Evolutionary conservation across 2,888 invertebrate genomes (phyloP), one percentile per base, ranked within the genome.

Genomic region (Diaprepes abbreviatus): DNA sequence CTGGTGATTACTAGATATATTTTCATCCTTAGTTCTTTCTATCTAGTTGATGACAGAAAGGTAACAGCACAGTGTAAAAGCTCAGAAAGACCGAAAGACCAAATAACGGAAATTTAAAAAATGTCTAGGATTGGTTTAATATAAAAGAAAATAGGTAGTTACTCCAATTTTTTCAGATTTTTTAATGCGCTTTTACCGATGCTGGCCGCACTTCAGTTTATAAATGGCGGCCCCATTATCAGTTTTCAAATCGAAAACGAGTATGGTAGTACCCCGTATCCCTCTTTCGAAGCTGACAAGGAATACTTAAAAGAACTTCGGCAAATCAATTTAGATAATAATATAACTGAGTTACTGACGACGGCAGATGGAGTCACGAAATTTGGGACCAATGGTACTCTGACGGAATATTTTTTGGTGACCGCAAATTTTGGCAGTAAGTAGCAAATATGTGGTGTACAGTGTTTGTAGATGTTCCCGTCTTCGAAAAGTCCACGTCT

Each of bases 231-330:
- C 0, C 94, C 95, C 0, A 90, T 96, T 28, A 93, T 96, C 66
- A 91, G 93, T 86, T 90, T 95, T 35, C 95, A 96, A 75, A 89
- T 95, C 17, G 97, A 98, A 85, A 98, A 98, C 82, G 97, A 97
- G 81, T 96, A 96, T 77, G 97, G 97, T 2, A 94, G 94, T 24
- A 75, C 74, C 3, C 73, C 77, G 21, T 82, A 83, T 73, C 85
- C 73, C 74, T 21, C 38, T 12, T 75, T 75, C 17, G 70, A 71
- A 0, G 64, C 73, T 0, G 84, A 85, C 74, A 78, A 74, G 31
- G 73, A 75, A 10, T 88, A 88, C 78, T 76, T 88, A 72, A 72
- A 78, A 40, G 79, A 79, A 66, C 74, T 88, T 3, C 81, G 82
- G 68, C 74, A 85, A 4, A 71, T 84, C 21, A 80, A 84, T 71